Conservation (phyloP, 2,888 invertebrate genomes). For the Mechanitis mazaeus region DNA sequence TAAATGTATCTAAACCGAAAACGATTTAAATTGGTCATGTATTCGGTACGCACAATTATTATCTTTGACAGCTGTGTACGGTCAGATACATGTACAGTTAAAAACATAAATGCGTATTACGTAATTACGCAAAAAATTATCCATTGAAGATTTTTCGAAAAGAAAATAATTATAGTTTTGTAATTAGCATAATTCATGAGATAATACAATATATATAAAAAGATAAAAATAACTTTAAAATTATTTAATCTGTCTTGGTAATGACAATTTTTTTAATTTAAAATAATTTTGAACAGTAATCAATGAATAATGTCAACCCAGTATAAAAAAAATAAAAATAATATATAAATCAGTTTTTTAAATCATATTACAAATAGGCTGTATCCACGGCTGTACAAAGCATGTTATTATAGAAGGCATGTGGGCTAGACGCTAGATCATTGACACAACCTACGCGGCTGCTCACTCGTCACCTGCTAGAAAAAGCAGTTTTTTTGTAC, state of each 20-base stretch:
- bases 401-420: slow-evolving; percentile 71
- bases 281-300: too few species aligned
- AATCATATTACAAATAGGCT: slow-evolving; percentile 21
- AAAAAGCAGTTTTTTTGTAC: slow-evolving; percentile 55
- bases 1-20: slow-evolving; percentile 28
- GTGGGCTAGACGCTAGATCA: slow-evolving; percentile 74
- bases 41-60: slow-evolving; percentile 70
- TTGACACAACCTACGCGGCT: slow-evolving; percentile 73
- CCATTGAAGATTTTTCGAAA: slow-evolving; percentile 4
- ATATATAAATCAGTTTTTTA: slow-evolving; percentile 1
- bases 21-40: slow-evolving; percentile 50
- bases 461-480: slow-evolving; percentile 71
- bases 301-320: too few species aligned
- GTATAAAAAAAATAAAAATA: background rate
- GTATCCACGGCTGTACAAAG: slow-evolving; percentile 45
- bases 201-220: slow-evolving; percentile 6
- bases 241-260: background rate
- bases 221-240: slow-evolving; percentile 9
- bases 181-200: slow-evolving; percentile 3
- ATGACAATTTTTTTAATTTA: too few species aligned
- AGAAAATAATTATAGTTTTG: slow-evolving; percentile 6
- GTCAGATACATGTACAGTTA: slow-evolving; percentile 50
- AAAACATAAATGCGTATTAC: slow-evolving; percentile 43
- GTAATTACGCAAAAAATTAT: slow-evolving; percentile 12
- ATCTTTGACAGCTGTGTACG: slow-evolving; percentile 67